Conservation (phyloP, 2,113 vertebrate genomes). For the Upupa epops region DNA sequence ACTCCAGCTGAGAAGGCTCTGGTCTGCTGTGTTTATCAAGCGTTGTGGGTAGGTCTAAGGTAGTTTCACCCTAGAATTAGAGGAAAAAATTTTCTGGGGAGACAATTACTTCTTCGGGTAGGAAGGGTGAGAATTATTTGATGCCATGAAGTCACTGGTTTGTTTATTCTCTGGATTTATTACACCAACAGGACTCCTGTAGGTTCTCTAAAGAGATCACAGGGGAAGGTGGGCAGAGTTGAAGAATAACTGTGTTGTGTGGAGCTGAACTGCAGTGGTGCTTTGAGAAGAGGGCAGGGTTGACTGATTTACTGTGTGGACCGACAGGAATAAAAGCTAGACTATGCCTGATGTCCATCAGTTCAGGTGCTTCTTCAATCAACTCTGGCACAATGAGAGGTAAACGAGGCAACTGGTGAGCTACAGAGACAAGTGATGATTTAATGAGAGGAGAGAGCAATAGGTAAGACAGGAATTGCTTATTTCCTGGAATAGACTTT, state of each 20-base stretch:
- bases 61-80: neutral
- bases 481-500: neutral
- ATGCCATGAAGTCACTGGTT: neutral
- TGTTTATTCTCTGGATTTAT: constrained; percentile 22
- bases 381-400: neutral
- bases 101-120: neutral
- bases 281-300: neutral
- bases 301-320: neutral
- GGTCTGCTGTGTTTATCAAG: neutral
- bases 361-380: neutral
- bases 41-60: neutral
- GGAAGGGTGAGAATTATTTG: neutral
- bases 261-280: neutral
- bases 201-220: neutral
- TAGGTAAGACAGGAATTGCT: neutral
- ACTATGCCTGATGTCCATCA: neutral
- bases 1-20: neutral
- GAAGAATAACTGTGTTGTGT: neutral
- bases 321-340: neutral
- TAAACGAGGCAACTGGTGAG: neutral
- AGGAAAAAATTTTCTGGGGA: neutral
- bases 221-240: neutral
- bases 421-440: neutral
- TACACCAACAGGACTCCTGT: neutral
- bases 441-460: neutral